These are phyloP conservation scores for Nephrocerus scutellatus DNA, from an alignment of 2,888 invertebrate species.

Conservation along the genomic window DNA sequence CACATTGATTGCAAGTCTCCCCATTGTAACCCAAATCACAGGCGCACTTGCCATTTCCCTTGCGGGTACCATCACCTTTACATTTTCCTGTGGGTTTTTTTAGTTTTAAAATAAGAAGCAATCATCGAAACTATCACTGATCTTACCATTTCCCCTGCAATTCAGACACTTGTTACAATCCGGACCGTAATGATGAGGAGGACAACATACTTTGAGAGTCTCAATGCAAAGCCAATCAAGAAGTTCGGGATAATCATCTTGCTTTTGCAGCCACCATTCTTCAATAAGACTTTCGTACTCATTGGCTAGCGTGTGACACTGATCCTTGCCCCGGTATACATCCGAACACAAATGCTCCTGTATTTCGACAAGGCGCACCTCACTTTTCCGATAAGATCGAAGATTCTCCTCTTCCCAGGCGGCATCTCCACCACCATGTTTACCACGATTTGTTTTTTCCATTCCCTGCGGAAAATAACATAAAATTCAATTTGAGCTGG, in stretches of 20 bases:
- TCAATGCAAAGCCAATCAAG: slow-evolving; percentile 74
- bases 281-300: slow-evolving; percentile 76
- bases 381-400: slow-evolving; percentile 75
- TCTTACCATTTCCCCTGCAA: slow-evolving; percentile 65
- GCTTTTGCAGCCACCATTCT: slow-evolving; percentile 79
- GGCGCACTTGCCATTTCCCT: slow-evolving; percentile 84
- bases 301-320: slow-evolving; percentile 80
- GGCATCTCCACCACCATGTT: slow-evolving; percentile 88
- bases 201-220: slow-evolving; percentile 72
- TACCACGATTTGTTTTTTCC: slow-evolving; percentile 73
- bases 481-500: neutral
- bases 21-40: slow-evolving; percentile 81
- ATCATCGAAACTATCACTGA: neutral
- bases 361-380: slow-evolving; percentile 84
- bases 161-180: slow-evolving; percentile 75
- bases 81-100: slow-evolving; percentile 53
- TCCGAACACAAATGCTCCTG: slow-evolving; percentile 81
- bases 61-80: slow-evolving; percentile 80
- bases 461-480: slow-evolving; percentile 52
- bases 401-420: slow-evolving; percentile 89
- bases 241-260: slow-evolving; percentile 53
- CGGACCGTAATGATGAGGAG: slow-evolving; percentile 72
- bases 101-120: neutral
- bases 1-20: slow-evolving; percentile 70
- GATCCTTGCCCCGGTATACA: slow-evolving; percentile 60